Percentiles rank a stretch among this genome's conserved stretches.
These are phyloP conservation scores for Stichopus horrens DNA, from an alignment of 53 echinoderm and acorn worm species.

Conservation along the genomic window DNA sequence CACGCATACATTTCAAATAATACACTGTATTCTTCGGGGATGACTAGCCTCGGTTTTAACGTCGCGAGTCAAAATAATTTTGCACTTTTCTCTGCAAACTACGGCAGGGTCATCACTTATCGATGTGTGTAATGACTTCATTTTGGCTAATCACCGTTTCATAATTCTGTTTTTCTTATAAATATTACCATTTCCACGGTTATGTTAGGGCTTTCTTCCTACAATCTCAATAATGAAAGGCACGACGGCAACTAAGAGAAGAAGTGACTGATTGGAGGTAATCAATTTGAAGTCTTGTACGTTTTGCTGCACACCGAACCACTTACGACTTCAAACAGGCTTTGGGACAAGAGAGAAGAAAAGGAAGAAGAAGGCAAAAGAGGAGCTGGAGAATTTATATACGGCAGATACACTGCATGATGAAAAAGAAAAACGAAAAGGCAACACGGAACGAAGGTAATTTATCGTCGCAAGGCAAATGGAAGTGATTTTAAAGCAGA, in stretches of 20 bases:
- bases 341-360: background rate
- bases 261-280: background rate
- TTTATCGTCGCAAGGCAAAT: conserved; percentile 6
- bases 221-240: no score
- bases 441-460: conserved; percentile 8
- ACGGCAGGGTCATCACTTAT: background rate
- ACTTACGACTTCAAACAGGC: background rate
- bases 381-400: no score
- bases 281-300: background rate
- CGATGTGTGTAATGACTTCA: background rate
- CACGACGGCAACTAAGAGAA: background rate
- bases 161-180: background rate
- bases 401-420: background rate
- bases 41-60: no score
- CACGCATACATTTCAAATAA: no score
- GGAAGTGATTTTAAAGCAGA: conserved; percentile 10
- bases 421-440: background rate
- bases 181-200: background rate
- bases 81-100: no score
- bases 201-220: no score
- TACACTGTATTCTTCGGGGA: no score
- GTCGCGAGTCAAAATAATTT: no score
- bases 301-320: background rate
- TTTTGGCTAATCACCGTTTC: background rate
- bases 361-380: no score